These are phyloP conservation scores for Osedax fenrisi DNA, from an alignment of 2,888 invertebrate genomes.

Conservation along the genomic window DNA sequence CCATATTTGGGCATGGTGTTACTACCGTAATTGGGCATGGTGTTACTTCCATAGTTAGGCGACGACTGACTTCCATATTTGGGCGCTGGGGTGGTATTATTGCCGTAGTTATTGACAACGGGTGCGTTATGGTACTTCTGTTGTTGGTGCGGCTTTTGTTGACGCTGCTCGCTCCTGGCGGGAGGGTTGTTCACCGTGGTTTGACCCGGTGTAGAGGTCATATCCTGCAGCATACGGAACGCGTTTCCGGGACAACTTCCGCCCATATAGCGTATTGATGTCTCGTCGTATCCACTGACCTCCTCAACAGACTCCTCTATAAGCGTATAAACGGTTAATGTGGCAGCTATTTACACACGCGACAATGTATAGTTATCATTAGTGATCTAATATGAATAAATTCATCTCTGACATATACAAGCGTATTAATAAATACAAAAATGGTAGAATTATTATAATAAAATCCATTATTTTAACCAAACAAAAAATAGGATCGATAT, in stretches of 20 bases:
- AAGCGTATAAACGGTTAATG: too few species aligned
- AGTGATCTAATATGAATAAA: too few species aligned
- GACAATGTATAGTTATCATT: too few species aligned
- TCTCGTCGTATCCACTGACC: conserved; percentile 43
- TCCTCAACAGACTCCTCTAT: too few species aligned
- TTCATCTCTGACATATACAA: too few species aligned
- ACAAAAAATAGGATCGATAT: too few species aligned
- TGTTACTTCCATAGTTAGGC: background rate
- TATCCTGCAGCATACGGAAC: conserved; percentile 54
- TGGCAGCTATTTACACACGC: too few species aligned
- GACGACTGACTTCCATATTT: background rate
- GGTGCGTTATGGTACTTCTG: background rate
- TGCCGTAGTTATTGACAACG: background rate
- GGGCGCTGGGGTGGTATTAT: background rate
- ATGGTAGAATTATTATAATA: too few species aligned
- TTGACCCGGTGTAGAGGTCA: conserved; percentile 37
- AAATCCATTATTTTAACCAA: too few species aligned
- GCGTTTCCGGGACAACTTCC: conserved; percentile 59
- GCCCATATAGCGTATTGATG: conserved; percentile 46
- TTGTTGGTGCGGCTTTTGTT: background rate
- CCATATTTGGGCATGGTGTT: background rate
- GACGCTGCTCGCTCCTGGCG: too few species aligned
- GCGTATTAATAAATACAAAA: too few species aligned
- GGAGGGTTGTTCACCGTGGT: too few species aligned
- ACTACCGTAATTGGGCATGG: background rate